Base-by-base conservation (phyloP, 2,888 invertebrate genomes). In the Embidobia sp. region DNA sequence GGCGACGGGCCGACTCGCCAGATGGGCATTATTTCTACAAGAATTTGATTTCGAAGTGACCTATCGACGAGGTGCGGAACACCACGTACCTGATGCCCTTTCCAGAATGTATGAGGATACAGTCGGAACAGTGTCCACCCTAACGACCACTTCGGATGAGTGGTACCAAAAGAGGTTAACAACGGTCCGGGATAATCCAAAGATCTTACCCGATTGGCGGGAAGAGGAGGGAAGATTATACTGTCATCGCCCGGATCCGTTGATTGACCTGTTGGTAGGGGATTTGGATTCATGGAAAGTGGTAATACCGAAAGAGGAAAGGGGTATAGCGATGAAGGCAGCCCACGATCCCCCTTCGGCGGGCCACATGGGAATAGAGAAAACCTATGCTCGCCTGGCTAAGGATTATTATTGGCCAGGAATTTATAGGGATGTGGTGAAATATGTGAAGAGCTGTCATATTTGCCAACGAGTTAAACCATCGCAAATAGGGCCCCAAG, bases 1-100 rank as follows among this genome's bases (percentile, higher is more conserved):
- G 18, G 80, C 82, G 0, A 48, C 31, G 0, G 81, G 80, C n/a
- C 33, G 79, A 0, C 33, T 81, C 2, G 79, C 77, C 8, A 7
- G 51, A 1, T 51, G 51, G 51, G 11, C 35, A 0, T 6, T 51
- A 0, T 4, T 1, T 0, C n/a, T 51, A 3, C 51, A 31, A 13
- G 22, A 35, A 13, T 51, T 13, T 4, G 51, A 51, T 8, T 51
- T 22, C 8, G 8, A 22, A 0, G 22, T 51, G 0, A 13, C 10
- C 6, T 13, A 51, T 8, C 11, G 53, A n/a, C 26, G 16, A 27
- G 37, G 27, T 0, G 26, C 37, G 0, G 10, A 26, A 4, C 7
- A 40, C 10, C 37, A 40, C 1, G 53, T 53, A 0, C 53, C 53
- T 0, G 37, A 53, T 8, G 53, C 53, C 0, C 26, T 26, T n/a